Percentiles rank a stretch among this genome's conserved stretches.
Evolutionary conservation across 2,888 invertebrate species (phyloP).

Genomic region (Eulithis testata): DNA sequence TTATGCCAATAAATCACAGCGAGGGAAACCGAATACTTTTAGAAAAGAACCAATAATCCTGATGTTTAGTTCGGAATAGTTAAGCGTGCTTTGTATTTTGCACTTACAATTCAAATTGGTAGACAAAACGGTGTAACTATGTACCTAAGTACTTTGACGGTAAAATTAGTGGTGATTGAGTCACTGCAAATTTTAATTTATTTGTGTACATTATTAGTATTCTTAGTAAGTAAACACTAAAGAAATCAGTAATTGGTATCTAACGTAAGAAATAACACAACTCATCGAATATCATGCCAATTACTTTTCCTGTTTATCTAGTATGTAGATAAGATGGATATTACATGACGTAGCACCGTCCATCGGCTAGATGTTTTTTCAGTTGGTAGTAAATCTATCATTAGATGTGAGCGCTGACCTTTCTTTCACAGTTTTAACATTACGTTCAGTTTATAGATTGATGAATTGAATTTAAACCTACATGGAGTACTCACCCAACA

Average conservation of each 20-base stretch:
- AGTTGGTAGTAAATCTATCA: not conserved
- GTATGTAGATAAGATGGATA: not conserved
- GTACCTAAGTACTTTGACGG: too few relatives aligned
- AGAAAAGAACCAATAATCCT: too few relatives aligned
- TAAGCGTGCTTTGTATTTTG: too few relatives aligned
- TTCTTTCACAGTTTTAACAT: not conserved
- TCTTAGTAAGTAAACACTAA: too few relatives aligned
- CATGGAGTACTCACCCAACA: slow-evolving; percentile 86
- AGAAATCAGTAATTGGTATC: not conserved
- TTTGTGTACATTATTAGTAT: too few relatives aligned
- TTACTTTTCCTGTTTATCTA: slow-evolving; percentile 2
- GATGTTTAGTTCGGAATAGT: too few relatives aligned
- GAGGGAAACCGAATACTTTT: too few relatives aligned
- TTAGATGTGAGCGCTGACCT: not conserved
- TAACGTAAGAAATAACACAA: not conserved
- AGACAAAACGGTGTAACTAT: too few relatives aligned
- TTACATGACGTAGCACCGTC: slow-evolving; percentile 1
- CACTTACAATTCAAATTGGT: too few relatives aligned
- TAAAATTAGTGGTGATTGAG: too few relatives aligned
- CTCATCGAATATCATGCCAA: not conserved
- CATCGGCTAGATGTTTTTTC: not conserved
- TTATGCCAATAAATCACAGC: too few relatives aligned
- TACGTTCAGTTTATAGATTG: not conserved
- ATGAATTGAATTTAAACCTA: not conserved
- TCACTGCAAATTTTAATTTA: too few relatives aligned